phyloP scores from a whole-genome alignment of 2,113 vertebrate genomes.

The Entosphenus tridentatus region DNA sequence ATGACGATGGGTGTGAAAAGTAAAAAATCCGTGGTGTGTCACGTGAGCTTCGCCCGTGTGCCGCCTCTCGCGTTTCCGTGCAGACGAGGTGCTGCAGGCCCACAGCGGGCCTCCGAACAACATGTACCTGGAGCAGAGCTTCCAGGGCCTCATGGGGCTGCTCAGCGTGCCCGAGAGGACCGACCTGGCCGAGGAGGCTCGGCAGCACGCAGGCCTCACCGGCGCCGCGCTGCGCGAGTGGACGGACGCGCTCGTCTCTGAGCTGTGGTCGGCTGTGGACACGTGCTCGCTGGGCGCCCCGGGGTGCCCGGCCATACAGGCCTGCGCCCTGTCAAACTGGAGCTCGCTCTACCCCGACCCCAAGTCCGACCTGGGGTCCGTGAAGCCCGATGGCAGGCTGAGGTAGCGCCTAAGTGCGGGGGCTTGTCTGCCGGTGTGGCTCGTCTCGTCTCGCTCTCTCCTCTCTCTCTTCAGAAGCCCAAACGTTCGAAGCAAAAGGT shows the following conservation, averaged over 20 bases:
- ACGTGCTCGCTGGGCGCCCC: slow-evolving; percentile 42
- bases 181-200: slow-evolving; percentile 44
- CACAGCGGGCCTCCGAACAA: slow-evolving; percentile 61
- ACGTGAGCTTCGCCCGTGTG: background rate
- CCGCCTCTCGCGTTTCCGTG: slow-evolving; percentile 12
- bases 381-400: slow-evolving; percentile 53
- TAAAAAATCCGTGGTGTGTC: background rate
- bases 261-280: slow-evolving; percentile 59
- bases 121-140: slow-evolving; percentile 98
- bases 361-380: slow-evolving; percentile 53
- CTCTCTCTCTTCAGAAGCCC: background rate
- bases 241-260: slow-evolving; percentile 49
- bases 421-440: background rate
- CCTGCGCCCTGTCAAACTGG: slow-evolving; percentile 65
- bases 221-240: slow-evolving; percentile 47
- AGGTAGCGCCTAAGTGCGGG: slow-evolving; percentile 51
- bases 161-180: slow-evolving; percentile 57
- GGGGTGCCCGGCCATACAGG: slow-evolving; percentile 58
- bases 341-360: slow-evolving; percentile 84
- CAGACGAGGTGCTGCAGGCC: slow-evolving; percentile 55
- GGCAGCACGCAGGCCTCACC: slow-evolving; percentile 36
- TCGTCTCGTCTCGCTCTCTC: background rate
- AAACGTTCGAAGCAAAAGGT: too few species aligned
- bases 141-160: slow-evolving; percentile 74
- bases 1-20: too few species aligned